phyloP scores from a whole-genome alignment of 2,888 invertebrate species.

The Lasioglossum calceatum region DNA sequence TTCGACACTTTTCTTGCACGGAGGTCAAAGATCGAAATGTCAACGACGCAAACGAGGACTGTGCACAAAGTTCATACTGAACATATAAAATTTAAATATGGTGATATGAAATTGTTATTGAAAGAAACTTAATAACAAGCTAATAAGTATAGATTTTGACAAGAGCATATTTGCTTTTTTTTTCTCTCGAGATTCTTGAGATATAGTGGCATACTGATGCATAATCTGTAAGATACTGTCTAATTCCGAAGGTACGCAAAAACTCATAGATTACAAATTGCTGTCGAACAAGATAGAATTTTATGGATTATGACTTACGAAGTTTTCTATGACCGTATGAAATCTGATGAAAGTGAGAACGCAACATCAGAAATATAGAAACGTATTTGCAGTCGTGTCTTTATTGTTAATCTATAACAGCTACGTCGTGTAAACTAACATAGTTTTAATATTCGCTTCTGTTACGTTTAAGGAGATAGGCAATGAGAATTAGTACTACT shows the following conservation, averaged over 20 bases:
- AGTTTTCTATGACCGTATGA: slow-evolving; percentile 64
- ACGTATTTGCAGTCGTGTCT: slow-evolving; percentile 67
- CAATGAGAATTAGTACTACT: slow-evolving; percentile 32
- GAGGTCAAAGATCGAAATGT: slow-evolving; percentile 25
- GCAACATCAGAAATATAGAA: slow-evolving; percentile 69
- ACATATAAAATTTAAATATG: slow-evolving; percentile 64
- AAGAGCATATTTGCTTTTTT: slow-evolving; percentile 62
- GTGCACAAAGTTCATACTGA: slow-evolving; percentile 66
- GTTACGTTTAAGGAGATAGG: slow-evolving; percentile 36
- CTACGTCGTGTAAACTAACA: slow-evolving; percentile 31
- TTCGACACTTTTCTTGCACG: slow-evolving; percentile 24
- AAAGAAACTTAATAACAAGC: slow-evolving; percentile 57
- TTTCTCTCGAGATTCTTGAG: slow-evolving; percentile 42
- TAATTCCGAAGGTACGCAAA: slow-evolving; percentile 44
- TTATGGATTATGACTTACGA: slow-evolving; percentile 65
- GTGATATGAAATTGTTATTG: slow-evolving; percentile 68
- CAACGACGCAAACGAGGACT: slow-evolving; percentile 64
- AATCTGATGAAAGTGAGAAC: slow-evolving; percentile 63
- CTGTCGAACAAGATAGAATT: slow-evolving; percentile 56
- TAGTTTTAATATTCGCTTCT: slow-evolving; percentile 44
- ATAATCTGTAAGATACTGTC: slow-evolving; percentile 61
- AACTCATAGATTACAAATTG: slow-evolving; percentile 40
- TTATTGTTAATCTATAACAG: slow-evolving; percentile 63
- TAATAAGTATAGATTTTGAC: slow-evolving; percentile 69
- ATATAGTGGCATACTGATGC: slow-evolving; percentile 36